phyloP scores from a whole-genome alignment of 2,888 invertebrate species.

The Parnassius glacialis region DNA sequence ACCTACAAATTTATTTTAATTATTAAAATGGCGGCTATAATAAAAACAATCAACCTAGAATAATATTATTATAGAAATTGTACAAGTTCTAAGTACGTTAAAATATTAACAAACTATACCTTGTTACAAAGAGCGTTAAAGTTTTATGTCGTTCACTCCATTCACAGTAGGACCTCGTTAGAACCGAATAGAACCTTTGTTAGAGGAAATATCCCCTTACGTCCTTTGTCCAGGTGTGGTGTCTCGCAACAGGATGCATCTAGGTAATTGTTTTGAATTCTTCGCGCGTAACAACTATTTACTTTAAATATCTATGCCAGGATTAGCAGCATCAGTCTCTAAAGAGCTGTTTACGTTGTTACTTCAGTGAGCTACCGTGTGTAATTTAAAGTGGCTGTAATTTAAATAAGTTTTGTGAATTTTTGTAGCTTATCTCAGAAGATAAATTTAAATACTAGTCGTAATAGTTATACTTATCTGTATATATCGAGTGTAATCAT shows the following conservation, averaged over 20 bases:
- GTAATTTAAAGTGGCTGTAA: slow-evolving; percentile 7
- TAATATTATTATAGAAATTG: too few relatives aligned
- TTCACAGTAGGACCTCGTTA: slow-evolving; percentile 54
- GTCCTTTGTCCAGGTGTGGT: slow-evolving; percentile 62
- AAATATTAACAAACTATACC: not conserved
- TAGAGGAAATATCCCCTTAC: slow-evolving; percentile 77
- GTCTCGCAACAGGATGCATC: slow-evolving; percentile 62
- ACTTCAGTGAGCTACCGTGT: slow-evolving; percentile 38
- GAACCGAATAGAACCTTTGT: slow-evolving; percentile 62
- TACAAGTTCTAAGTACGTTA: not conserved
- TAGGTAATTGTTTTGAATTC: slow-evolving; percentile 62
- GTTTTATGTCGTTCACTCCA: slow-evolving; percentile 41
- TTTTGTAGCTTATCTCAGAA: too few relatives aligned
- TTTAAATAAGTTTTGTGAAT: too few relatives aligned
- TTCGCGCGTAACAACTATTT: slow-evolving; percentile 62
- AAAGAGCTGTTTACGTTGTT: slow-evolving; percentile 40
- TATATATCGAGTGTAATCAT: too few relatives aligned
- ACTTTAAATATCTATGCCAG: slow-evolving; percentile 69
- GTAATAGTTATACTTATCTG: too few relatives aligned
- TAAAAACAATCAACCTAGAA: too few relatives aligned
- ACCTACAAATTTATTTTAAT: too few relatives aligned
- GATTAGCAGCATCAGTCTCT: slow-evolving; percentile 56
- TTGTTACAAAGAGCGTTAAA: slow-evolving; percentile 15
- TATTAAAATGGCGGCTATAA: too few relatives aligned
- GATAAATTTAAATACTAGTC: too few relatives aligned